These are phyloP conservation scores for Drosophila nigrodunni DNA, from an alignment of 1,140 invertebrate species.

Conservation along the genomic window DNA sequence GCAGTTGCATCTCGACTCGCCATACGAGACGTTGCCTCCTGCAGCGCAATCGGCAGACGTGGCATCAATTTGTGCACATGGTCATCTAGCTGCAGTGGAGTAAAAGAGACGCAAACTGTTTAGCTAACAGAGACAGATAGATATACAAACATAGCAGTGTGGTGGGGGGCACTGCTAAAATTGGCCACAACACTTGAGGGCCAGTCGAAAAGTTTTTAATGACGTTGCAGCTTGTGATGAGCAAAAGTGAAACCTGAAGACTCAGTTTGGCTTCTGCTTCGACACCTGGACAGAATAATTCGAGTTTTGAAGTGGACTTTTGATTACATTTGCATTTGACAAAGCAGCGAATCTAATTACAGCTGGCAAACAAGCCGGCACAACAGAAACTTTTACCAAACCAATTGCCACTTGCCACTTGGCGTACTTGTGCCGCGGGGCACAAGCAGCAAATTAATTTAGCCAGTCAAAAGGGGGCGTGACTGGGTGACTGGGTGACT, in stretches of 20 bases:
- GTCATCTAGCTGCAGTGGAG: slow-evolving; percentile 89
- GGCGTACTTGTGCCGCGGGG: slow-evolving; percentile 50
- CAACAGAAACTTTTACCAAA: slow-evolving; percentile 56
- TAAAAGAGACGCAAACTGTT: too few species aligned
- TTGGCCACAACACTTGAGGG: slow-evolving; percentile 69
- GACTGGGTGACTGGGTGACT: too few species aligned
- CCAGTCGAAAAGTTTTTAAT: slow-evolving; percentile 71
- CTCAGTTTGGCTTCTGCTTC: background rate
- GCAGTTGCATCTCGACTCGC: slow-evolving; percentile 92
- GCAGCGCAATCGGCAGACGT: slow-evolving; percentile 92
- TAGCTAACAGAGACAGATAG: background rate
- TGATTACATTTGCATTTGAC: slow-evolving; percentile 83
- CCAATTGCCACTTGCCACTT: slow-evolving; percentile 61
- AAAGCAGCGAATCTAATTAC: slow-evolving; percentile 83
- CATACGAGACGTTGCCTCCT: slow-evolving; percentile 94
- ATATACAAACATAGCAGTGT: background rate
- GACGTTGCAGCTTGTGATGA: slow-evolving; percentile 40
- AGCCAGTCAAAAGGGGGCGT: background rate
- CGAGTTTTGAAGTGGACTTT: slow-evolving; percentile 81
- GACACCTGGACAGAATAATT: slow-evolving; percentile 73
- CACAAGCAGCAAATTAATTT: slow-evolving; percentile 49
- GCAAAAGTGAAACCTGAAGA: background rate
- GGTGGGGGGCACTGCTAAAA: slow-evolving; percentile 34
- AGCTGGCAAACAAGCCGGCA: slow-evolving; percentile 67
- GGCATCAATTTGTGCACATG: slow-evolving; percentile 91